These are phyloP conservation scores for Pangasianodon hypophthalmus DNA, from an alignment of 2,113 vertebrate species.

Conservation along the genomic window DNA sequence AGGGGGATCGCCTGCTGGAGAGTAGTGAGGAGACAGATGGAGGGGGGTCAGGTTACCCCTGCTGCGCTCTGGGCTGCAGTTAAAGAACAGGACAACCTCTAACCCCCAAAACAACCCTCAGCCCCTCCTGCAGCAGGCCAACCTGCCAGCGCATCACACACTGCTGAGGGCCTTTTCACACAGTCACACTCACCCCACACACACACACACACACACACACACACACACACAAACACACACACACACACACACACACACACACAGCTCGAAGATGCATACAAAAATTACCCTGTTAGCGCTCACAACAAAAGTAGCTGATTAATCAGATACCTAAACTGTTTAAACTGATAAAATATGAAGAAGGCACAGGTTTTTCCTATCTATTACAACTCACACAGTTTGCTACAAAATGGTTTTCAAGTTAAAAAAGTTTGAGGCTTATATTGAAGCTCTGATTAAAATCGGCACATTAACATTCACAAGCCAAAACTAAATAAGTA, in stretches of 20 bases:
- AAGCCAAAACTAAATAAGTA: not conserved
- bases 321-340: not conserved
- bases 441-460: not conserved
- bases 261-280: not conserved
- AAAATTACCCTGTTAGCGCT: not conserved
- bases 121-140: conserved; percentile 38
- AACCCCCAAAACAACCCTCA: conserved; percentile 37
- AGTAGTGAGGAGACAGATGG: conserved; percentile 81
- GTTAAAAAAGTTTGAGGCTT: not conserved
- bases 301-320: not conserved
- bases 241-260: not conserved
- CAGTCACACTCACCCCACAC: not conserved
- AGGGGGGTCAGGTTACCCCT: conserved; percentile 77
- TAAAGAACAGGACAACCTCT: conserved; percentile 67
- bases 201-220: not conserved
- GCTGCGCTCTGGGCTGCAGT: conserved; percentile 65
- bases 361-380: not conserved
- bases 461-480: not conserved
- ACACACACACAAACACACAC: not conserved
- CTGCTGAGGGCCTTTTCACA: not conserved
- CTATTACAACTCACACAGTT: not conserved
- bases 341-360: not conserved
- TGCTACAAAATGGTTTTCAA: not conserved
- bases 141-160: conserved; percentile 35
- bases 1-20: conserved; percentile 29